A percentile compares a stretch with the other conserved stretches of the same genome.
Evolutionary conservation across 2,113 vertebrate genomes (phyloP).

Genomic region (Onychostruthus taczanowskii): DNA sequence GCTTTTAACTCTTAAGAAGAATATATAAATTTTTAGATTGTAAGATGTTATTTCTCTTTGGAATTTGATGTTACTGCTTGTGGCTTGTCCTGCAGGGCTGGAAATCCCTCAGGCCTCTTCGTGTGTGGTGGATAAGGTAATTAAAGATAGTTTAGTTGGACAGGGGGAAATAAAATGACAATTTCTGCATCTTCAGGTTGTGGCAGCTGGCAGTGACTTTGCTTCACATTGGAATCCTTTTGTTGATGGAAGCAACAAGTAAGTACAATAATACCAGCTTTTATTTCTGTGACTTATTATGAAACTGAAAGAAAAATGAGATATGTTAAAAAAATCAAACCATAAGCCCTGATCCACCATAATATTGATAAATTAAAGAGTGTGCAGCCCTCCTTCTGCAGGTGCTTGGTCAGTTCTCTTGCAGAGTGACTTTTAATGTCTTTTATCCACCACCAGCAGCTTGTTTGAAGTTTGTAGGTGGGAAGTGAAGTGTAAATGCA

Average conservation of each 20-base stretch:
- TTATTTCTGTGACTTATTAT: neutral
- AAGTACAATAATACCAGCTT: conserved; percentile 5
- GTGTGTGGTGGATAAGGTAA: neutral
- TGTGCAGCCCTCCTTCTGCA: neutral
- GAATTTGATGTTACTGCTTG: neutral
- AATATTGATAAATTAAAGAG: neutral
- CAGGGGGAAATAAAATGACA: neutral
- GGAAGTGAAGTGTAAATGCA: neutral
- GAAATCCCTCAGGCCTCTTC: neutral
- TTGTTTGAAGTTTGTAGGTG: neutral
- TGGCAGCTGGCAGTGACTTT: conserved; percentile 86
- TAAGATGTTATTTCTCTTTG: neutral
- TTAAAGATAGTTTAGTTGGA: neutral
- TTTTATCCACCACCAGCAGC: accelerated
- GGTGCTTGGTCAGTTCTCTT: neutral
- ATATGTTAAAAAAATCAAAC: neutral
- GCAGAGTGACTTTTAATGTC: neutral
- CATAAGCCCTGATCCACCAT: neutral
- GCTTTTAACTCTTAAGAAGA: neutral
- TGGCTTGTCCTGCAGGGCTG: neutral
- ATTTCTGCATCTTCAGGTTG: conserved; percentile 77
- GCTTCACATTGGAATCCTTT: conserved; percentile 91
- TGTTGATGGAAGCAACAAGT: conserved; percentile 87
- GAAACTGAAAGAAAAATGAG: neutral
- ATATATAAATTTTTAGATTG: neutral